These are phyloP conservation scores for Tragelaphus imberbis DNA, from an alignment of 2,113 vertebrate genomes.

Conservation along the genomic window DNA sequence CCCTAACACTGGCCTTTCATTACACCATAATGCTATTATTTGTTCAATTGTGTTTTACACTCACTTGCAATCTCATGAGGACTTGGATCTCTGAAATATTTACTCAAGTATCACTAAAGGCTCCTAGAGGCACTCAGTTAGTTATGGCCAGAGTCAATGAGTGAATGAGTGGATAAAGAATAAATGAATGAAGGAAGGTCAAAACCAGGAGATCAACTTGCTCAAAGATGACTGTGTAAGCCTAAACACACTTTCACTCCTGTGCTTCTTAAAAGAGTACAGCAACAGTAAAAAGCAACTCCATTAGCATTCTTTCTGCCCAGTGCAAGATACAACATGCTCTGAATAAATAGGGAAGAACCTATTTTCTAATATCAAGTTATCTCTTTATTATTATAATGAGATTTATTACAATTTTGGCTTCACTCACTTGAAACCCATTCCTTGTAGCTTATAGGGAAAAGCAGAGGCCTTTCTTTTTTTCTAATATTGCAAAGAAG, in stretches of 20 bases:
- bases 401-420: background rate
- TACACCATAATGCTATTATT: background rate
- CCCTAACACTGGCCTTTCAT: background rate
- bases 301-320: background rate
- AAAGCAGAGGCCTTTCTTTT: background rate
- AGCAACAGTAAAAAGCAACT: background rate
- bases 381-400: slow-evolving; percentile 3
- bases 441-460: background rate
- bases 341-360: background rate
- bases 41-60: background rate
- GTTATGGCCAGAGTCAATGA: background rate
- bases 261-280: background rate
- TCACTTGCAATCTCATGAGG: background rate
- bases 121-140: background rate
- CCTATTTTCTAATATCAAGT: background rate
- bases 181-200: background rate
- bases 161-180: background rate
- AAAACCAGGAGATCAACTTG: background rate
- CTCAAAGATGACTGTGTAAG: background rate
- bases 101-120: background rate
- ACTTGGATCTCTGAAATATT: background rate
- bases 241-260: background rate
- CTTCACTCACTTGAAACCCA: background rate
- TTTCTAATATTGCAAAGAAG: background rate
- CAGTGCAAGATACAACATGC: slow-evolving; percentile 3